Conservation (phyloP, 2,113 vertebrate species). For the Cichladusa arquata region DNA sequence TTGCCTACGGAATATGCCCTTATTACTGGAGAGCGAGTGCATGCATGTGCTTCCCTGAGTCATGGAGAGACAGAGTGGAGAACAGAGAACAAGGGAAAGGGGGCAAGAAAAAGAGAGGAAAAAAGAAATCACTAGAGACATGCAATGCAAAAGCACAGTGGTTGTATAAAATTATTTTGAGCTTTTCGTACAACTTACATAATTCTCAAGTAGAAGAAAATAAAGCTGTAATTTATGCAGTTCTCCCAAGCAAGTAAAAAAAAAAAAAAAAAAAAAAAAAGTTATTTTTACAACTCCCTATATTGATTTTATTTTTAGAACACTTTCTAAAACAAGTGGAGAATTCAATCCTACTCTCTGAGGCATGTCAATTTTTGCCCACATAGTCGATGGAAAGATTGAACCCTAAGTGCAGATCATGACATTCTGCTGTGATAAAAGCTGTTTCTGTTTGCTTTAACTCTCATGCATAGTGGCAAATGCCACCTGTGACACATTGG, state of each 20-base stretch:
- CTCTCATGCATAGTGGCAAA: slow-evolving; percentile 56
- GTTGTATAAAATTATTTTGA: slow-evolving; percentile 24
- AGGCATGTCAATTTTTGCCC: slow-evolving; percentile 67
- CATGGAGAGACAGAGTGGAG: background rate
- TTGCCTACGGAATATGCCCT: background rate
- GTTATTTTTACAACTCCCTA: slow-evolving; percentile 47
- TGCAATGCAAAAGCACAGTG: background rate
- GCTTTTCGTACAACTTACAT: background rate
- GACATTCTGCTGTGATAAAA: slow-evolving; percentile 73
- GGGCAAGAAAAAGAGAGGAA: background rate
- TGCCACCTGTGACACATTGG: slow-evolving; percentile 41
- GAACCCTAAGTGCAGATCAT: slow-evolving; percentile 71
- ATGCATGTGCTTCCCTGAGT: background rate
- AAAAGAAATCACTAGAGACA: background rate
- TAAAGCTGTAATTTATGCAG: slow-evolving; percentile 52
- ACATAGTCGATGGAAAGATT: slow-evolving; percentile 60
- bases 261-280: slow-evolving; percentile 40
- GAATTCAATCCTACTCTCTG: slow-evolving; percentile 56
- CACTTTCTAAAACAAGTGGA: slow-evolving; percentile 62
- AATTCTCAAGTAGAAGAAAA: slow-evolving; percentile 47
- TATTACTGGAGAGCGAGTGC: background rate
- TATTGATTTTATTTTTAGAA: slow-evolving; percentile 70
- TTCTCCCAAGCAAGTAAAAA: slow-evolving; percentile 29
- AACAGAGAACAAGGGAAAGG: background rate
- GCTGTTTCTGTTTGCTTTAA: slow-evolving; percentile 71